Evolutionary conservation across 2,113 vertebrate genomes (phyloP).

Genomic region (Chrysemys picta): DNA sequence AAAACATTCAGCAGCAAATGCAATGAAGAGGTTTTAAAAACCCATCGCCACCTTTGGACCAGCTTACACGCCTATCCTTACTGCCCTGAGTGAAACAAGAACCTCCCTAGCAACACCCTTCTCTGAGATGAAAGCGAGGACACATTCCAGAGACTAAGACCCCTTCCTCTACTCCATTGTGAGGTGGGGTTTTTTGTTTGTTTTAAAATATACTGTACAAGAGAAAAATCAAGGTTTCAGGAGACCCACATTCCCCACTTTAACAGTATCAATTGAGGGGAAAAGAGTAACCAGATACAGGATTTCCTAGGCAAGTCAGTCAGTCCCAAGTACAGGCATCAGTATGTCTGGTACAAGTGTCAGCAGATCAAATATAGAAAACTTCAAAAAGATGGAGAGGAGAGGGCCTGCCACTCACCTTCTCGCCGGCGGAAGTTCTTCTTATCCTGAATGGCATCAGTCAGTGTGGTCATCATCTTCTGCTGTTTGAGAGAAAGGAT

Average conservation of each 20-base stretch:
- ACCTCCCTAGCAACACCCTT: background rate
- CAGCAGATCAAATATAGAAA: background rate
- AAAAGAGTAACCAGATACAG: background rate
- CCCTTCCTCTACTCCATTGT: background rate
- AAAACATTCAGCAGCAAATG: background rate
- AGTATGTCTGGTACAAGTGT: background rate
- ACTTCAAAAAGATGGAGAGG: background rate
- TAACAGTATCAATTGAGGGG: background rate
- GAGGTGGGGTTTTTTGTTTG: background rate
- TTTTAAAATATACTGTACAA: background rate
- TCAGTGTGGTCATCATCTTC: conserved; percentile 96
- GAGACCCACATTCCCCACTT: background rate
- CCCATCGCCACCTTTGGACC: background rate
- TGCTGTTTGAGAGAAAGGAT: conserved; percentile 98
- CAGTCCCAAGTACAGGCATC: background rate
- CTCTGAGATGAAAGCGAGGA: accelerated
- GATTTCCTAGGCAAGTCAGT: background rate
- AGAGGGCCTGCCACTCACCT: conserved; percentile 78
- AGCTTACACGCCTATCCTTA: accelerated
- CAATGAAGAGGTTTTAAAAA: background rate
- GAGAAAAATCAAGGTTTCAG: background rate
- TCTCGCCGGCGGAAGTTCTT: conserved; percentile 97
- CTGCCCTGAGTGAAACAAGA: background rate
- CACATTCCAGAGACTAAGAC: background rate
- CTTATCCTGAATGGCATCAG: conserved; percentile 98